These are phyloP conservation scores for Harpagoxenus sublaevis DNA, from an alignment of 2,888 invertebrate species.

Conservation along the genomic window DNA sequence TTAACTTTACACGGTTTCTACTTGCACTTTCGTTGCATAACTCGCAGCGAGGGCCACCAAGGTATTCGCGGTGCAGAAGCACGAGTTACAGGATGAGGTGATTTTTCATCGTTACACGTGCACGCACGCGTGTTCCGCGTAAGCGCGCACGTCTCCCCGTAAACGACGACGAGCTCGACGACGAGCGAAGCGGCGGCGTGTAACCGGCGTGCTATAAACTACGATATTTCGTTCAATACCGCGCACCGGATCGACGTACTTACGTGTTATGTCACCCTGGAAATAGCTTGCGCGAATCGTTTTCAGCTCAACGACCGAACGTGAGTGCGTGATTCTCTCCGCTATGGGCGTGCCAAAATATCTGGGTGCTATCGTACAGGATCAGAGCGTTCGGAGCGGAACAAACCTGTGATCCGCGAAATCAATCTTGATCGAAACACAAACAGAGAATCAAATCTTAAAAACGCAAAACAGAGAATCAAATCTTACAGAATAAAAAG, in stretches of 20 bases:
- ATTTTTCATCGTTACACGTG: slow-evolving; percentile 43
- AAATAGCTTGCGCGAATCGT: slow-evolving; percentile 34
- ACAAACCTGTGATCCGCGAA: not conserved
- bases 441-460: not conserved
- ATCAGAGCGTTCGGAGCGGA: not conserved
- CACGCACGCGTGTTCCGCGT: slow-evolving; percentile 18
- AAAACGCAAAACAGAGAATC: no score
- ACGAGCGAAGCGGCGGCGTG: not conserved
- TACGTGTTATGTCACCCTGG: slow-evolving; percentile 43
- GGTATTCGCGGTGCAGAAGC: slow-evolving; percentile 26
- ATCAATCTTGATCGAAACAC: not conserved
- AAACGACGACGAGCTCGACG: not conserved
- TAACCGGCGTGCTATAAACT: slow-evolving; percentile 12
- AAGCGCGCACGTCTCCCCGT: not conserved
- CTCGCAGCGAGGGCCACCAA: slow-evolving; percentile 45
- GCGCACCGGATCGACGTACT: slow-evolving; percentile 33
- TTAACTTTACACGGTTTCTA: slow-evolving; percentile 52
- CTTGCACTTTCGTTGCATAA: slow-evolving; percentile 52
- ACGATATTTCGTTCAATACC: slow-evolving; percentile 53
- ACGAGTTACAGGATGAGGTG: not conserved
- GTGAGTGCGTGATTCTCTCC: slow-evolving; percentile 19
- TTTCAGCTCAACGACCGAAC: slow-evolving; percentile 66
- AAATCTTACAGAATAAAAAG: not conserved
- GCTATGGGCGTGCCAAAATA: not conserved
- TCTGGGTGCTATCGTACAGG: not conserved